phyloP scores from a whole-genome alignment of 2,797 vertebrate species.

The Muraenolepis orangiensis region DNA sequence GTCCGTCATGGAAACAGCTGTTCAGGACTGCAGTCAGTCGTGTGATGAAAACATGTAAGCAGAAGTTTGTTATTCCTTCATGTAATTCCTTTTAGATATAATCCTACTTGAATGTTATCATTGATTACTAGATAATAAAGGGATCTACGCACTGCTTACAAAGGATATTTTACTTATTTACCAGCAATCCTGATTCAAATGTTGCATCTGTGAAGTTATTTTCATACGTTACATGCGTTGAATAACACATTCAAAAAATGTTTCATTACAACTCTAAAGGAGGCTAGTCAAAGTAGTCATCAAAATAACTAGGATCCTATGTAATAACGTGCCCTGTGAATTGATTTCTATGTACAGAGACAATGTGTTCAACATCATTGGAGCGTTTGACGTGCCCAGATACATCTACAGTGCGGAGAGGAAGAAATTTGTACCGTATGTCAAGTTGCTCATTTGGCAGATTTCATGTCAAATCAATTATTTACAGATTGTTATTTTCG shows the following conservation, averaged over 20 bases:
- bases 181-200: not conserved
- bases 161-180: not conserved
- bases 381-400: slow-evolving; percentile 90
- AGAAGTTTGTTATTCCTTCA: not conserved
- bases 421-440: slow-evolving; percentile 97
- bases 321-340: not conserved
- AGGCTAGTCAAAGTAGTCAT: not conserved
- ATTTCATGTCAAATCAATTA: not conserved
- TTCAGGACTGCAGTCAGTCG: slow-evolving; percentile 90
- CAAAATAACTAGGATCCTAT: not conserved
- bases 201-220: too few relatives aligned
- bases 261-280: not conserved
- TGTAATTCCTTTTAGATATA: not conserved
- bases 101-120: not conserved
- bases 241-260: not conserved
- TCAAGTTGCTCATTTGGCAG: slow-evolving; percentile 29
- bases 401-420: slow-evolving; percentile 90
- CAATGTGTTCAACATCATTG: slow-evolving; percentile 94
- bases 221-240: too few relatives aligned
- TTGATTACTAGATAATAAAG: not conserved
- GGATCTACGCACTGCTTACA: not conserved
- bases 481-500: not conserved
- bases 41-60: slow-evolving; percentile 87
- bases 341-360: slow-evolving; percentile 74
- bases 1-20: slow-evolving; percentile 79